Base-by-base conservation (phyloP, 1,140 invertebrate species). In the Meloidogyne floridensis region DNA sequence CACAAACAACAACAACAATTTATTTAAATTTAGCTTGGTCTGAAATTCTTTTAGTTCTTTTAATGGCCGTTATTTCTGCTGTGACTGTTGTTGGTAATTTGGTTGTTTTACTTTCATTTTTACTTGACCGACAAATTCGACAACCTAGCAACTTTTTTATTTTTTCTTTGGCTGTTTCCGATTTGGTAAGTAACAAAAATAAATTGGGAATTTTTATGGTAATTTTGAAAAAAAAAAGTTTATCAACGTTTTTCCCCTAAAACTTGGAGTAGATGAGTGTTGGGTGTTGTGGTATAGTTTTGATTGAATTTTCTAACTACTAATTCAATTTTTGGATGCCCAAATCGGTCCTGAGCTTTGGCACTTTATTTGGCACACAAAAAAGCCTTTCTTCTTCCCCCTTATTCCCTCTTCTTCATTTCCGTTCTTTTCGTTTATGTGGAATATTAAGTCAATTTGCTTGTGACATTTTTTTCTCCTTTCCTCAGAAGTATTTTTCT, bases 121-220 rank as follows among this genome's bases (percentile, higher is more conserved):
- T 97, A 78, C 94, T 99, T 43, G 98, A 99, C 90, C 93, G 97
- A 80, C 94, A 94, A 79, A 99, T 99, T 87, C 93, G 98, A 72
- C 97, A 99, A 88, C 97, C 98, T 2, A 97, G 95, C 89, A 99
- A 99, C 92, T 99, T 98, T 92, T 99, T 99, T 92, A 98, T 99
- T 77, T 97, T 96, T 3, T 98, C 96, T 0, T 92, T 99, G 70
- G 97, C 98, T 42, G 95, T 97, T 53, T 98, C 96, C 11, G 98
- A 99, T 92, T 93, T 99, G 91, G 93, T 99, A 80, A 78, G 86
- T 87, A 11, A 56, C 75, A n/a, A 79, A 32, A 42, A 54, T 54
- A 13, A 54, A 10, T 54, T 54, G 53, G 53, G 53, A 3, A 54
- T 54, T 65, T 65, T n/a, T 6, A n/a, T 65, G 47, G 4, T 47